Percentiles rank a stretch among this genome's conserved stretches.
Evolutionary conservation across 2,888 invertebrate genomes (phyloP).

Genomic region (Meandrusa payeni): DNA sequence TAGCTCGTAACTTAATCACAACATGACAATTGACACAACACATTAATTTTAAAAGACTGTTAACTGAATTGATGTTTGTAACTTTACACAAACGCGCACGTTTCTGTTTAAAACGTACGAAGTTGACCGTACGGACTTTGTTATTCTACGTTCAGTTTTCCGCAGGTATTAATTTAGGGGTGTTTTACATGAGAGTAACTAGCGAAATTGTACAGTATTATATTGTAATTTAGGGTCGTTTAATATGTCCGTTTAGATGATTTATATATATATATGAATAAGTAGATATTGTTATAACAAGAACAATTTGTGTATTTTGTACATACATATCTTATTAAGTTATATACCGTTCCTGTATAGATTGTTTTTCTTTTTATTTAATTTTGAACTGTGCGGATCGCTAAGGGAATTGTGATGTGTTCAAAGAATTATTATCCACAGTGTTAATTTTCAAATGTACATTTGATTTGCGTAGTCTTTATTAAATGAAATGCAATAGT

Average conservation of each 20-base stretch:
- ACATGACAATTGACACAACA: slow-evolving; percentile 39
- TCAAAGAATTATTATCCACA: slow-evolving; percentile 58
- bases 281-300: slow-evolving; percentile 66
- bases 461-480: slow-evolving; percentile 71
- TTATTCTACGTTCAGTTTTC: slow-evolving; percentile 66
- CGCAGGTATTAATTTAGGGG: slow-evolving; percentile 67
- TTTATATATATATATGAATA: slow-evolving; percentile 48
- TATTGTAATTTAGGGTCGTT: slow-evolving; percentile 64
- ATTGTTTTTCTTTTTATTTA: slow-evolving; percentile 51
- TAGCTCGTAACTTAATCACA: slow-evolving; percentile 26
- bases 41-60: slow-evolving; percentile 68
- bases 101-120: slow-evolving; percentile 40
- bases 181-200: slow-evolving; percentile 71
- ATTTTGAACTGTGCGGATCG: slow-evolving; percentile 46
- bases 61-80: slow-evolving; percentile 75
- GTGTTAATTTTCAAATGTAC: slow-evolving; percentile 57
- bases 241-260: slow-evolving; percentile 63
- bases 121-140: slow-evolving; percentile 55
- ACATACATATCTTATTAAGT: slow-evolving; percentile 74
- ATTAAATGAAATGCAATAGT: slow-evolving; percentile 77
- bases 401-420: slow-evolving; percentile 77
- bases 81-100: slow-evolving; percentile 42
- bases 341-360: slow-evolving; percentile 77
- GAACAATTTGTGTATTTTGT: slow-evolving; percentile 74
- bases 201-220: slow-evolving; percentile 81